These are phyloP conservation scores for Mirounga angustirostris DNA, from an alignment of 2,113 vertebrate genomes.

Conservation along the genomic window DNA sequence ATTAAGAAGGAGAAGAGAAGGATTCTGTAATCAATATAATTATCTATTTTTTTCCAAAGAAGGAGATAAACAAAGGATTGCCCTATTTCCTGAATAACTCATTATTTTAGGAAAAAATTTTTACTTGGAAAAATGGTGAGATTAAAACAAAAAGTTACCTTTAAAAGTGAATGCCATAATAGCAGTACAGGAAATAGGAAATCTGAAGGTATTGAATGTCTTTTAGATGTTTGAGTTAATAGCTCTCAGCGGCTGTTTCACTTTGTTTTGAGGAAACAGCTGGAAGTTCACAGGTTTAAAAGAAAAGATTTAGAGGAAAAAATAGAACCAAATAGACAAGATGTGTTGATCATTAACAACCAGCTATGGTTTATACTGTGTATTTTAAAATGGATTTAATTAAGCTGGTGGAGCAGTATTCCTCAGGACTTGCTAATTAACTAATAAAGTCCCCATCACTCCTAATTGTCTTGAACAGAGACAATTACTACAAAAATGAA, in stretches of 20 bases:
- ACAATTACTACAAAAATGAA: constrained; percentile 63
- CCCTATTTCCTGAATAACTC: not conserved
- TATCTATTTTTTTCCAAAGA: constrained; percentile 3
- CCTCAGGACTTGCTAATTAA: constrained; percentile 61
- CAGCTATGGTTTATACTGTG: constrained; percentile 32
- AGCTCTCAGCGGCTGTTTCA: constrained; percentile 5
- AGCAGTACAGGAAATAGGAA: not conserved
- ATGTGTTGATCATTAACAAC: constrained; percentile 36
- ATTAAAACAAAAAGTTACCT: not conserved
- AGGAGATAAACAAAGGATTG: not conserved
- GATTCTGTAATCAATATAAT: not conserved
- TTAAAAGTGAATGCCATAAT: not conserved
- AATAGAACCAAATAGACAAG: not conserved
- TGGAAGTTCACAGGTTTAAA: not conserved
- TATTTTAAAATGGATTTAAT: constrained; percentile 75
- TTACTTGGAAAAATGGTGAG: not conserved
- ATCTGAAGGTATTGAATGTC: not conserved
- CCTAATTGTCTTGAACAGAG: constrained; percentile 65
- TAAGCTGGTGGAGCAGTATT: constrained; percentile 41
- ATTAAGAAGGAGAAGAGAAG: not conserved
- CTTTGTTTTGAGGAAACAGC: constrained; percentile 47
- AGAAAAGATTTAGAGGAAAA: constrained; percentile 43
- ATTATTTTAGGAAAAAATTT: not conserved
- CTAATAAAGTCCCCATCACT: constrained; percentile 53
- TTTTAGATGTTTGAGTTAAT: constrained; percentile 46